phyloP scores from a whole-genome alignment of 2,113 vertebrate species.

The Galeopterus variegatus region DNA sequence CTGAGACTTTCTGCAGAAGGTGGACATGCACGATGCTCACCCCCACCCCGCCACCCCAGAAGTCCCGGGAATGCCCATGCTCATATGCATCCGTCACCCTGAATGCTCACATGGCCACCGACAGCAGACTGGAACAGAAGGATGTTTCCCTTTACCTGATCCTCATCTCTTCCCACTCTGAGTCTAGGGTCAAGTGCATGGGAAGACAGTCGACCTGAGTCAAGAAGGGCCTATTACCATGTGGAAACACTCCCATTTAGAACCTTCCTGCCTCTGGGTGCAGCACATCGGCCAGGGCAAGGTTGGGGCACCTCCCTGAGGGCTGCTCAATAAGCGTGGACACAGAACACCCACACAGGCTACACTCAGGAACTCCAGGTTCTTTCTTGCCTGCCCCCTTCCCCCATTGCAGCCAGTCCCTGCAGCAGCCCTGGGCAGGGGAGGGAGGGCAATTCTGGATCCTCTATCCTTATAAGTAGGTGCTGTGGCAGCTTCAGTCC shows the following conservation, averaged over 20 bases:
- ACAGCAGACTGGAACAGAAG: background rate
- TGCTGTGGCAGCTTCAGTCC: background rate
- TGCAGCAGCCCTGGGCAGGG: background rate
- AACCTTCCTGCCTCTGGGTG: background rate
- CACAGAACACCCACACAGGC: background rate
- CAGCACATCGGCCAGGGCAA: fast-evolving
- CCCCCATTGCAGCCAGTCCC: background rate
- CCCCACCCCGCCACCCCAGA: no score
- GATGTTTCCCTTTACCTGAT: background rate
- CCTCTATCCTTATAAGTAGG: background rate
- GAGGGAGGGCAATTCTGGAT: background rate
- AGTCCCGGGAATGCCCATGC: background rate
- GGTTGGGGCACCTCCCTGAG: background rate
- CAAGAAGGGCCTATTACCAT: background rate
- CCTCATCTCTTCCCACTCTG: background rate
- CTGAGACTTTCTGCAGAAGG: background rate
- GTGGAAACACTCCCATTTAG: background rate
- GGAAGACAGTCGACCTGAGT: background rate
- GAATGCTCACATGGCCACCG: background rate
- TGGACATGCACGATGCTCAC: background rate
- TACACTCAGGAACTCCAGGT: background rate
- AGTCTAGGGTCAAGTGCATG: background rate
- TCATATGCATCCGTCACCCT: background rate
- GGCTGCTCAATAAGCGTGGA: background rate
- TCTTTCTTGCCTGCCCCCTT: fast-evolving